Evolutionary conservation across 2,888 invertebrate species (phyloP).

Genomic region (Bombylius discolor): DNA sequence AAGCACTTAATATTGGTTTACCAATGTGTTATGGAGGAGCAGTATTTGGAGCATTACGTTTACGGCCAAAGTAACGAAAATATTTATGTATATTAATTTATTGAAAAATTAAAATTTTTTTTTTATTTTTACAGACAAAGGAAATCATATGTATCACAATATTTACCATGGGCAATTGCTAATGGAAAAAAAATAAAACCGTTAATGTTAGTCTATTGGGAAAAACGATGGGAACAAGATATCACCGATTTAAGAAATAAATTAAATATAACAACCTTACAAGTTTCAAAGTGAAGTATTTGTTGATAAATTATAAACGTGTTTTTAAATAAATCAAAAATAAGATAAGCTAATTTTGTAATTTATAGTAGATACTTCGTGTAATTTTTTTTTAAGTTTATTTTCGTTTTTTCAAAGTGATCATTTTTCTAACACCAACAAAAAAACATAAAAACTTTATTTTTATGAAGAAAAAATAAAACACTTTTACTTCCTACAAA

Average conservation of each 20-base stretch:
- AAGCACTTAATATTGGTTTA: conserved; percentile 85
- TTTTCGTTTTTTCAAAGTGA: too few species aligned
- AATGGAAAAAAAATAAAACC: conserved; percentile 65
- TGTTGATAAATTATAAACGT: too few species aligned
- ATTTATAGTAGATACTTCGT: too few species aligned
- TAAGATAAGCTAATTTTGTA: too few species aligned
- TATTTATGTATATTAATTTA: neutral
- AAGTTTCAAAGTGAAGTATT: too few species aligned
- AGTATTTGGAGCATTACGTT: conserved; percentile 76
- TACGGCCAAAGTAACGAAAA: conserved; percentile 54
- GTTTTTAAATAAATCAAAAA: too few species aligned
- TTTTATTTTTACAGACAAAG: conserved; percentile 46
- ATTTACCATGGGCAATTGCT: conserved; percentile 76
- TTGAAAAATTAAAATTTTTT: conserved; percentile 40
- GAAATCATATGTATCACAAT: conserved; percentile 56
- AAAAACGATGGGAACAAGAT: conserved; percentile 85
- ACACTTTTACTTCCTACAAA: too few species aligned
- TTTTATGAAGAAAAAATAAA: too few species aligned
- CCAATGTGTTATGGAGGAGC: conserved; percentile 95
- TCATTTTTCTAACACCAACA: too few species aligned
- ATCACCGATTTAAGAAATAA: conserved; percentile 67
- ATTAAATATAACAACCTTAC: conserved; percentile 48
- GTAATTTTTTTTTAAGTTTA: too few species aligned
- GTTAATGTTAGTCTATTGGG: conserved; percentile 79
- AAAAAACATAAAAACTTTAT: too few species aligned